phyloP scores from a whole-genome alignment of 2,888 invertebrate species.

The Hermaeophaga mercurialis region DNA sequence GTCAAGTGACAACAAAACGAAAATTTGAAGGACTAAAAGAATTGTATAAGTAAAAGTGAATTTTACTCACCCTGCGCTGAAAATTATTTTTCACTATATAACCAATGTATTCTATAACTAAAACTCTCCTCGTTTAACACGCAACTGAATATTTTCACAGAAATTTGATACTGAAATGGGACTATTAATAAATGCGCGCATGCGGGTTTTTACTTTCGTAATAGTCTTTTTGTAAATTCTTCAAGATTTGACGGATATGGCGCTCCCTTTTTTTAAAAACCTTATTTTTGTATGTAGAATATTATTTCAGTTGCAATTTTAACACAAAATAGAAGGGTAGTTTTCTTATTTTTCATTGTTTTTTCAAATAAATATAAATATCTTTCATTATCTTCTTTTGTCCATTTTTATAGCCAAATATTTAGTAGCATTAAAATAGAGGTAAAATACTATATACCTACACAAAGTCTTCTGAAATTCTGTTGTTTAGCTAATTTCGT shows the following conservation, averaged over 20 bases:
- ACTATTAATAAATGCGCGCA: constrained; percentile 46
- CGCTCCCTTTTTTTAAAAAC: constrained; percentile 7
- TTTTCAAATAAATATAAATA: background rate
- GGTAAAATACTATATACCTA: too few species aligned
- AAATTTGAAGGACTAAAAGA: constrained; percentile 5
- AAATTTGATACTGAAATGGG: constrained; percentile 47
- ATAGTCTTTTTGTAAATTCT: constrained; percentile 23
- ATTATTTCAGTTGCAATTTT: background rate
- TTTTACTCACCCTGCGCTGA: constrained; percentile 35
- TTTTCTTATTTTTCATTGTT: background rate
- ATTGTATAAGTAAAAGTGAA: constrained; percentile 4
- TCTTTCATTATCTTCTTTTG: too few species aligned
- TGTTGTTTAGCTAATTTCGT: too few species aligned
- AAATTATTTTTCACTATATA: constrained; percentile 17
- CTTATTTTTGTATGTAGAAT: background rate
- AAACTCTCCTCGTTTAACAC: constrained; percentile 38
- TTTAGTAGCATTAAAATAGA: too few species aligned
- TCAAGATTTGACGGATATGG: constrained; percentile 18
- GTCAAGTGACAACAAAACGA: constrained; percentile 6
- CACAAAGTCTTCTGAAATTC: too few species aligned
- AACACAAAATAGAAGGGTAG: background rate
- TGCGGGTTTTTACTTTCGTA: constrained; percentile 31
- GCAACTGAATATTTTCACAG: constrained; percentile 44
- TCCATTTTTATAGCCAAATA: too few species aligned
- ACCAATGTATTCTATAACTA: constrained; percentile 33